Evolutionary conservation across 2,797 vertebrate species (phyloP).

Genomic region (Centropyge bicolor): DNA sequence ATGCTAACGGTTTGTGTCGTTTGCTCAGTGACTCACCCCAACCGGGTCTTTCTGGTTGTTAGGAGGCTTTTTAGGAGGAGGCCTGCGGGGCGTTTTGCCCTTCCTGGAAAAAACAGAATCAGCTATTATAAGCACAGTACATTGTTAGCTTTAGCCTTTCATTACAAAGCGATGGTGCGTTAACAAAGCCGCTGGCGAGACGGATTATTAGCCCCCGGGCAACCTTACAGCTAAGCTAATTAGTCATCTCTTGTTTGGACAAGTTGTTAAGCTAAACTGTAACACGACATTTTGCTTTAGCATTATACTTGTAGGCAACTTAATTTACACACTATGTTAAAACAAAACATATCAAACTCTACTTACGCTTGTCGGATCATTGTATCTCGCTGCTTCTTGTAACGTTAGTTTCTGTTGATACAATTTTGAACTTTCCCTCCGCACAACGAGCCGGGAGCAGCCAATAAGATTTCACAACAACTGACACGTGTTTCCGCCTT

Average conservation of each 20-base stretch:
- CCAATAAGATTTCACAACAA: slow-evolving; percentile 53
- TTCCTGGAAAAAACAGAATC: slow-evolving; percentile 78
- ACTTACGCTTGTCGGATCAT: slow-evolving; percentile 84
- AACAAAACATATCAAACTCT: rapidly evolving
- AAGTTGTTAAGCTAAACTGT: neutral
- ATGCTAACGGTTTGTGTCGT: neutral
- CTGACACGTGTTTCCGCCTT: slow-evolving; percentile 46
- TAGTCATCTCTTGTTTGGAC: neutral
- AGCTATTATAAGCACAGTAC: neutral
- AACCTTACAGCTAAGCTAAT: neutral
- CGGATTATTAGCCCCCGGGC: neutral
- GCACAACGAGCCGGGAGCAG: slow-evolving; percentile 50
- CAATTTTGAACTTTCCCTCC: slow-evolving; percentile 84
- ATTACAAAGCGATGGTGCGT: neutral
- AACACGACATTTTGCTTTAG: neutral
- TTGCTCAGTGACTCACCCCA: slow-evolving; percentile 86
- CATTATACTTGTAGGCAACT: rapidly evolving
- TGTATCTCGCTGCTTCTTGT: neutral
- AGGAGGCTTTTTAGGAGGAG: slow-evolving; percentile 83
- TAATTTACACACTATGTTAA: rapidly evolving
- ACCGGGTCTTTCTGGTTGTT: slow-evolving; percentile 93
- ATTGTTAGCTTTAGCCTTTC: neutral
- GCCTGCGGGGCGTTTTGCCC: slow-evolving; percentile 87
- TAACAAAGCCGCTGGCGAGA: neutral
- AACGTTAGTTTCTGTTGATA: slow-evolving; percentile 5